A percentile compares a stretch with the other conserved stretches of the same genome.
These are phyloP conservation scores for Brenthis daphne DNA, from an alignment of 2,888 invertebrate genomes.

Conservation along the genomic window DNA sequence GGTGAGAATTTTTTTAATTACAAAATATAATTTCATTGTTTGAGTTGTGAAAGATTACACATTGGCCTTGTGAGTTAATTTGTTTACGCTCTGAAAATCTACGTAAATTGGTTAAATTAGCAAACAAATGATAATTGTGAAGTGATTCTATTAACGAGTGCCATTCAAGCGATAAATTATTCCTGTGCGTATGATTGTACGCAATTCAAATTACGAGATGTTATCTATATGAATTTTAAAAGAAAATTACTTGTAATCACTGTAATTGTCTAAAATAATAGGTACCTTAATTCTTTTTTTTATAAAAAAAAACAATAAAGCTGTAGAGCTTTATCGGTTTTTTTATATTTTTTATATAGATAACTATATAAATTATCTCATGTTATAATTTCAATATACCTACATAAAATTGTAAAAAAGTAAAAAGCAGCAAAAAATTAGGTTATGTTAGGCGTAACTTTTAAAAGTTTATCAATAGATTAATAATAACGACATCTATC, in stretches of 20 bases:
- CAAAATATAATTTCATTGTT: slow-evolving; percentile 16
- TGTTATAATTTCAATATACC: too few species aligned
- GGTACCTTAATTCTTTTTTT: too few species aligned
- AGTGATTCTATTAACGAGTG: slow-evolving; percentile 40
- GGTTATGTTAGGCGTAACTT: too few species aligned
- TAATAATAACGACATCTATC: background rate
- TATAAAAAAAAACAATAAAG: too few species aligned
- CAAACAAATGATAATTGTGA: slow-evolving; percentile 38
- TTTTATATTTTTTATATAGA: too few species aligned
- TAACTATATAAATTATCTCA: too few species aligned
- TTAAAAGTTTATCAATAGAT: background rate
- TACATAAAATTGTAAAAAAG: too few species aligned
- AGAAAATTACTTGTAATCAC: background rate
- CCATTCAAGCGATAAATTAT: slow-evolving; percentile 23
- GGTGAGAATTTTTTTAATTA: slow-evolving; percentile 12
- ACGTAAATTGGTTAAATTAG: slow-evolving; percentile 37
- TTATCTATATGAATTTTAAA: background rate
- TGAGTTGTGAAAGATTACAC: slow-evolving; percentile 34
- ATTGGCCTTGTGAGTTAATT: slow-evolving; percentile 52
- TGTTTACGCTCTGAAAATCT: slow-evolving; percentile 55
- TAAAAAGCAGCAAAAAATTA: too few species aligned
- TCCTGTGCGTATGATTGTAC: background rate
- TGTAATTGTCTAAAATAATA: too few species aligned
- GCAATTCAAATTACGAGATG: background rate
- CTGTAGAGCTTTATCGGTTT: too few species aligned